These are phyloP conservation scores for Seriola dumerili DNA, from an alignment of 2,113 vertebrate genomes.

Conservation along the genomic window DNA sequence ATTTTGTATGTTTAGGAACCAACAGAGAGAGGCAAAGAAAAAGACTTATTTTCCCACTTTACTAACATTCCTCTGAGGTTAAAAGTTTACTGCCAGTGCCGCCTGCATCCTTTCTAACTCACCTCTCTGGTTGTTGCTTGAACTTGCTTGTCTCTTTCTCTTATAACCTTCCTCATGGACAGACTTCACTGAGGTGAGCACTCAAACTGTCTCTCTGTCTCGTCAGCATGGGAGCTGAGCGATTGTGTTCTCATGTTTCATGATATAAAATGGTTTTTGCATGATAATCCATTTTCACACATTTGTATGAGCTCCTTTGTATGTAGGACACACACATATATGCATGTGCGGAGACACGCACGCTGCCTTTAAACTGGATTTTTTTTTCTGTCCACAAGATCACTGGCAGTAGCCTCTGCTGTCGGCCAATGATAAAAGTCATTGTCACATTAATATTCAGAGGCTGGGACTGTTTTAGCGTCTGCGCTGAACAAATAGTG, in stretches of 20 bases:
- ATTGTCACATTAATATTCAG: conserved; percentile 74
- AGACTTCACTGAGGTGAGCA: conserved; percentile 97
- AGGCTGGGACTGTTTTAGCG: conserved; percentile 46
- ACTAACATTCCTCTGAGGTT: conserved; percentile 52
- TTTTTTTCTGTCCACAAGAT: conserved; percentile 30
- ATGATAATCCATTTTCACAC: not conserved
- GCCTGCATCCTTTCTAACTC: conserved; percentile 65
- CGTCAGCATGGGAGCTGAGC: conserved; percentile 45
- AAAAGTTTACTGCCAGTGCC: conserved; percentile 23
- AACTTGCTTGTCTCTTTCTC: conserved; percentile 83
- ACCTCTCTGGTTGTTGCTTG: conserved; percentile 69
- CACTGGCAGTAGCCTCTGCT: conserved; percentile 47
- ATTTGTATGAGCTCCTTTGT: not conserved
- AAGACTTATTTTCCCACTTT: conserved; percentile 6
- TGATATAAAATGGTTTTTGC: no score
- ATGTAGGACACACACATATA: not conserved
- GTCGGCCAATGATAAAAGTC: conserved; percentile 65
- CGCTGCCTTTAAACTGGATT: conserved; percentile 39
- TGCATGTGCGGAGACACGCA: not conserved
- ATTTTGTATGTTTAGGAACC: not conserved
- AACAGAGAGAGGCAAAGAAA: not conserved
- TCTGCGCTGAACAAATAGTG: conserved; percentile 67
- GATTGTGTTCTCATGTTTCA: not conserved
- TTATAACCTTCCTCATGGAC: conserved; percentile 91
- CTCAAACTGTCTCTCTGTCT: conserved; percentile 25